Base-by-base conservation (phyloP, 2,797 vertebrate species). In the Gadopsis bispinosus region DNA sequence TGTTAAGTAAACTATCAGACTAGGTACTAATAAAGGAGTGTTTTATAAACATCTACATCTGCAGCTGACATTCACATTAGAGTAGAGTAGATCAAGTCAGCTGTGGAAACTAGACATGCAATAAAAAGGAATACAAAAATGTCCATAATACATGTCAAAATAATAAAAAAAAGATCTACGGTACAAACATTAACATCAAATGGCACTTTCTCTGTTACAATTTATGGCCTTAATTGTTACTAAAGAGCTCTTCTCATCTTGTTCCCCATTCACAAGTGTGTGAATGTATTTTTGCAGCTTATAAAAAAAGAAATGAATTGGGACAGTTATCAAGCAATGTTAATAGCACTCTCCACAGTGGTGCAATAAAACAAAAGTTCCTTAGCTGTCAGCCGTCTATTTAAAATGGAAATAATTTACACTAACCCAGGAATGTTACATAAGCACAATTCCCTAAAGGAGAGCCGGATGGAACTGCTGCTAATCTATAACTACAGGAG, bases 321-420 rank as follows among this genome's bases (percentile, higher is more conserved):
- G 13, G 55, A 78, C 61, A 75, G 26, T 58, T 17, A 54, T 59
- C n/a, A n/a, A 56, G 20, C 35, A 73, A 50, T 58, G 37, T 70
- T 53, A 71, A 72, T 33, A 37, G 29, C 37, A 31, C 22, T 68
- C 55, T 62, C 51, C 14, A 67, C 33, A 33, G 22, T 65, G 47
- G 22, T 58, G 17, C 45, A 50, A 33, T 68, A 68, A 75, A 48
- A 16, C 22, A 72, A 33, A 33, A 26, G 16, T 19, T 58, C 9
- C 22, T 43, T 17, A 20, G 41, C 22, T 51, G 33, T 31, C 33
- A 47, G 31, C 5, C 0, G 0, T 3, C 50, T 39, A 31, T 16
- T 43, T 20, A 16, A 63, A 45, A 29, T 5, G 37, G 14, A 6
- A 31, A 51, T 35, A 51, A 17, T 14, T 9, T 26, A 26, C 9